A percentile compares a stretch with the other conserved stretches of the same genome.
phyloP scores from a whole-genome alignment of 1,140 invertebrate species.

The Lepidostoma basale region DNA sequence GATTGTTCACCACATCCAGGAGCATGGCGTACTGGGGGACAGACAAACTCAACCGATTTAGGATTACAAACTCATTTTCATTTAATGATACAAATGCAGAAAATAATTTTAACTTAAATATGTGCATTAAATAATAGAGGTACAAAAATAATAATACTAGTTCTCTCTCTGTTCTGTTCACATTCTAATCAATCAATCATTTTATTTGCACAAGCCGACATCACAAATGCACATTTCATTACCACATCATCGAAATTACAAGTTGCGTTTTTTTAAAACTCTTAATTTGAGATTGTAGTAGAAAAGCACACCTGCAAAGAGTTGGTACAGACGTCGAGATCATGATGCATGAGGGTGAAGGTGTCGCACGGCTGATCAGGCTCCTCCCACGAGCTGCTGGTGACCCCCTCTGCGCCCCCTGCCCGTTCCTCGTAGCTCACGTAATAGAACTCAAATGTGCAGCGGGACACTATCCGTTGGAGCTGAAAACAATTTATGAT shows the following conservation, averaged over 20 bases:
- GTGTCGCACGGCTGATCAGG: constrained; percentile 91
- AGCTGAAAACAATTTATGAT: constrained; percentile 69
- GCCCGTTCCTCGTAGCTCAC: constrained; percentile 81
- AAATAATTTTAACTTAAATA: background rate
- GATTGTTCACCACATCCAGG: constrained; percentile 96
- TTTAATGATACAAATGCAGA: background rate
- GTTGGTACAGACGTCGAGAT: constrained; percentile 96
- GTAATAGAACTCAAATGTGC: constrained; percentile 98
- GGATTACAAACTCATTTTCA: constrained; percentile 20
- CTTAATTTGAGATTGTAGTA: too few relatives aligned
- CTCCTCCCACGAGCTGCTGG: constrained; percentile 71
- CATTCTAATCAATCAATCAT: too few relatives aligned
- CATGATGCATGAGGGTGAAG: constrained; percentile 98
- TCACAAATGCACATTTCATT: too few relatives aligned
- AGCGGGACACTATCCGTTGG: constrained; percentile 95
- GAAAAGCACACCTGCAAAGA: constrained; percentile 76
- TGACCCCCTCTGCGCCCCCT: constrained; percentile 43
- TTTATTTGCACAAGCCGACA: too few relatives aligned
- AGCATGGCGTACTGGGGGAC: constrained; percentile 91
- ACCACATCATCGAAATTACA: too few relatives aligned
- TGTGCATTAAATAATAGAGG: background rate
- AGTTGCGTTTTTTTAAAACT: too few relatives aligned
- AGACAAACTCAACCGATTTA: too few relatives aligned
- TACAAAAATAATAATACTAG: too few relatives aligned
- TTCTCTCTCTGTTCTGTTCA: too few relatives aligned